Conservation (phyloP, 2,113 vertebrate genomes). For the Hypanus sabinus region DNA sequence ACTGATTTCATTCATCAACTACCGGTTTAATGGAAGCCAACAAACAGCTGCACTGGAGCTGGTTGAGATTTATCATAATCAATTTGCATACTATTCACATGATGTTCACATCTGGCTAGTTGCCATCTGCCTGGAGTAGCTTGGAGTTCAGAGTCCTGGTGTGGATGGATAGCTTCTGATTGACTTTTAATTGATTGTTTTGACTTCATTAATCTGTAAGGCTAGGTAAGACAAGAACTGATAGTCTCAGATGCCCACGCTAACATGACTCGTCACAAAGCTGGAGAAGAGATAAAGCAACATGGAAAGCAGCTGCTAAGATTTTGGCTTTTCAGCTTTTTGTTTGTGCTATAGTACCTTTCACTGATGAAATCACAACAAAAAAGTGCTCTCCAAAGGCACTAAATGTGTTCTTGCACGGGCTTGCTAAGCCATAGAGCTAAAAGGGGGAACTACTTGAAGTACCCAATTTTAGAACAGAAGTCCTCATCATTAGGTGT, state of each 20-base stretch:
- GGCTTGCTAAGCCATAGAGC: not conserved
- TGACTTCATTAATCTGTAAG: not conserved
- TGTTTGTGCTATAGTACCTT: not conserved
- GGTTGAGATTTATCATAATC: not conserved
- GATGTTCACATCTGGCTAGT: slow-evolving; percentile 11
- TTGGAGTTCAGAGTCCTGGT: not conserved
- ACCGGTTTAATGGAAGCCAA: not conserved
- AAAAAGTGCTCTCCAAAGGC: not conserved
- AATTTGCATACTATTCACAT: slow-evolving; percentile 20
- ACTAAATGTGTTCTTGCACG: not conserved
- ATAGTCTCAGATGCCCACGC: not conserved
- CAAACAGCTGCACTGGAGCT: not conserved
- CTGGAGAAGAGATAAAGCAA: not conserved
- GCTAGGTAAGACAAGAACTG: not conserved
- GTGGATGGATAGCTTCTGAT: not conserved
- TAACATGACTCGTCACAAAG: not conserved
- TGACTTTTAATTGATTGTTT: slow-evolving; percentile 27
- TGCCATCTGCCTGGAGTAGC: not conserved
- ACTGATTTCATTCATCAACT: not conserved
- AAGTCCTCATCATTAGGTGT: not conserved
- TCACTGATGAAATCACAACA: not conserved
- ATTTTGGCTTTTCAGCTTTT: not conserved
- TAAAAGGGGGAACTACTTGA: not conserved
- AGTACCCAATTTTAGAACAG: not conserved
- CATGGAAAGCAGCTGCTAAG: not conserved